Evolutionary conservation across 2,888 invertebrate genomes (phyloP), one percentile per base, ranked within the genome.

Genomic region (Pristionchus entomophagus): DNA sequence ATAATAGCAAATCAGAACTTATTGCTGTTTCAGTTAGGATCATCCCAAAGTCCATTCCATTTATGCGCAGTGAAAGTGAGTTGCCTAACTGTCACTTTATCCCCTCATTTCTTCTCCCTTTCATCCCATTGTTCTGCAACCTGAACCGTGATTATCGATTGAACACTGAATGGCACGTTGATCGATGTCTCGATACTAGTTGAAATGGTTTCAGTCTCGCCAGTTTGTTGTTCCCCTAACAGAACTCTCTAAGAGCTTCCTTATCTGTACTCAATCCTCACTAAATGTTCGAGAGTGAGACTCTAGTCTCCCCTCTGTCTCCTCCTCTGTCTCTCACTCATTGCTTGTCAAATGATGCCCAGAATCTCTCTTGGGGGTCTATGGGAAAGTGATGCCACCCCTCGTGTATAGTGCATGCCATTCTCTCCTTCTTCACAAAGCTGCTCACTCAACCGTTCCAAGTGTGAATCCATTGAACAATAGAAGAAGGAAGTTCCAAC

Each of bases 341-440:
- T n/a, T n/a, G n/a, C n/a, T n/a, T n/a, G n/a, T n/a, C 65, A 35
- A 65, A 65, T 65, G 35, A 35, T 65, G 32, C 65, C 29, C 32
- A 3, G 3, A 65, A 35, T 65, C 65, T 65, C 65, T 35, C 65
- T 65, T 35, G 65, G 65, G 65, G 65, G 65, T 65, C 65, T 65
- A 65, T 65, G 65, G 32, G 65, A 65, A 65, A 65, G 35, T 65
- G 65, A 65, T 65, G 65, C 35, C 19, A n/a, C n/a, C n/a, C n/a
- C n/a, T n/a, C n/a, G n/a, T n/a, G n/a, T n/a, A n/a, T n/a, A n/a
- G n/a, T n/a, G n/a, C 17, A 10, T 59, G 8, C 59, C 59, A 22
- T 17, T 51, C 51, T 22, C 51, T 12, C 51, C 26, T 26, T 59
- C 32, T 17, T 65, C n/a, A 4, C 32, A 29, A 32, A 19, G 62